Base-by-base conservation (phyloP, 1,140 invertebrate genomes). In the Hylaeus volcanicus region DNA sequence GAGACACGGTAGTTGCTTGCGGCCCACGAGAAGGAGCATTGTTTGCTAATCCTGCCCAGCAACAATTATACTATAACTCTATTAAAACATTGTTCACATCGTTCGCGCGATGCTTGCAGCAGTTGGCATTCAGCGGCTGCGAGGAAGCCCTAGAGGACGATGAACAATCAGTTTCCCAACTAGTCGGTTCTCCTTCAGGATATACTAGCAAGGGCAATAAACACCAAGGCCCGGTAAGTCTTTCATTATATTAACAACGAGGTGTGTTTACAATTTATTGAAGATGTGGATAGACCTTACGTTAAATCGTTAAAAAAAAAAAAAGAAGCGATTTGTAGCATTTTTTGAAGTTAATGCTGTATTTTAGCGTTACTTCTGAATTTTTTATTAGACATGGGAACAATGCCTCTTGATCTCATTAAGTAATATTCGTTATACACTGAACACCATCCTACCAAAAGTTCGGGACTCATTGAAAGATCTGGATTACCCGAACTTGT, bases 351-450 rank as follows among this genome's bases (percentile, higher is more conserved):
- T 74, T 63, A 41, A n/a, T 80, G 71, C 45, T 74, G 43, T 60
- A 80, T 74, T 53, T 74, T 80, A 74, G 61, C 63, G 45, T 77
- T 70, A 56, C 65, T 66, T 74, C 55, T 66, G 45, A 77, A 82
- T 86, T 84, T 85, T 80, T n/a, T 92, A 93, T 53, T 94, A 96
- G 86, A 94, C 94, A 63, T 97, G 96, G 95, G 97, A 98, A 89
- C 95, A 96, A 86, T 95, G 97, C 51, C 94, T 99, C 74, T 94
- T 99, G 39, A 96, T 98, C 69, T 96, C 97, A 61, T 94, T 98
- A 68, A 98, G 97, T 88, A 99, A 99, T 93, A 98, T 98, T 92
- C 96, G 96, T 64, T 98, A 97, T 90, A 98, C 97, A 6, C 93
- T 96, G 55, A 95, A 96, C 69, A 94, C 95, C 58, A 95, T 98